phyloP scores from a whole-genome alignment of 1,140 invertebrate species.

The Plutomurus gul region DNA sequence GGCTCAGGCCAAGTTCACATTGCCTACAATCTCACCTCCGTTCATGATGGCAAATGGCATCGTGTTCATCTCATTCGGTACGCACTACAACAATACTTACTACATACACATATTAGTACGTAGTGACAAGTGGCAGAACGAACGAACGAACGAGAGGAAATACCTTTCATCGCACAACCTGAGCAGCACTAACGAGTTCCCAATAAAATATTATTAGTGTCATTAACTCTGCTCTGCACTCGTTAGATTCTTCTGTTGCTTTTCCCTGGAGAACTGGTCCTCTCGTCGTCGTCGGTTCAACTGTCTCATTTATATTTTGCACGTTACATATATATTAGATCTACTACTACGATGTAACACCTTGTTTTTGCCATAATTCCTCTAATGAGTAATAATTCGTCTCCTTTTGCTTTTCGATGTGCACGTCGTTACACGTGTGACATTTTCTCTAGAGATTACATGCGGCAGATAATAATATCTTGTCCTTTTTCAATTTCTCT shows the following conservation, averaged over 20 bases:
- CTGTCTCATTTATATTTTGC: too few species aligned
- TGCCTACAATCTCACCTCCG: constrained; percentile 80
- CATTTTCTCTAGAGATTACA: background rate
- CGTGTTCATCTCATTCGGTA: constrained; percentile 84
- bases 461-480: constrained; percentile 49
- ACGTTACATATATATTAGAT: background rate
- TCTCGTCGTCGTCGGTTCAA: too few species aligned
- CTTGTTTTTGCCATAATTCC: background rate
- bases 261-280: background rate
- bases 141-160: too few species aligned
- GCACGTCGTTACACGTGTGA: too few species aligned
- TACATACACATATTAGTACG: too few species aligned
- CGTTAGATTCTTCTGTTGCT: background rate
- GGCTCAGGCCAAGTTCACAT: constrained; percentile 63
- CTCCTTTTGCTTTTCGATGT: constrained; percentile 33
- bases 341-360: background rate
- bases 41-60: constrained; percentile 93
- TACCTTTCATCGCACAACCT: background rate
- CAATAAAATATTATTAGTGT: constrained; percentile 30
- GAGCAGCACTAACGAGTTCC: constrained; percentile 12
- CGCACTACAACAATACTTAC: background rate
- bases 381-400: too few species aligned
- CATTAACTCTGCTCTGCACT: background rate
- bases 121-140: too few species aligned
- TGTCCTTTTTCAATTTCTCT: constrained; percentile 37